Evolutionary conservation across 2,888 invertebrate species (phyloP).

Genomic region (Furcula furcula): DNA sequence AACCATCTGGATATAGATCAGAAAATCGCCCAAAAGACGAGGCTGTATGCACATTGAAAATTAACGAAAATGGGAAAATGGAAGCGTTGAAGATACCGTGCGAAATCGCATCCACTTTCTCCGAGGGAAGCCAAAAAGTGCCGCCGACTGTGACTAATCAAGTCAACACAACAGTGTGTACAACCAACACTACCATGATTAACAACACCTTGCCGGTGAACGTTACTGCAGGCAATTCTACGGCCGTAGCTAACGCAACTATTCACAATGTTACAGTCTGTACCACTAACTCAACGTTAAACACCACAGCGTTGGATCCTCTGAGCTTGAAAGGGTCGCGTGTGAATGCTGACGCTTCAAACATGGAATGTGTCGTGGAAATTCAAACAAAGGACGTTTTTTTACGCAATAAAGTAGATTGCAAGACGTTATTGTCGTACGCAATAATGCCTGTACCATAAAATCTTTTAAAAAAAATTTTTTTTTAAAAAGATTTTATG

Average conservation of each 20-base stretch:
- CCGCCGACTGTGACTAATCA: constrained; percentile 22
- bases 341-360: constrained; percentile 32
- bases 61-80: constrained; percentile 51
- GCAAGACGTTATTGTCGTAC: constrained; percentile 52
- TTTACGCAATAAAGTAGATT: constrained; percentile 52
- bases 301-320: constrained; percentile 49
- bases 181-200: constrained; percentile 44
- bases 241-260: constrained; percentile 25
- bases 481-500: too few relatives aligned
- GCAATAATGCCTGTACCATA: constrained; percentile 60
- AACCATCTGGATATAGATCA: constrained; percentile 22
- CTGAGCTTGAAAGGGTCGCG: constrained; percentile 49
- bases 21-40: constrained; percentile 37
- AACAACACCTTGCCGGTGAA: constrained; percentile 25
- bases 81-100: constrained; percentile 64
- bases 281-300: constrained; percentile 27
- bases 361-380: constrained; percentile 59
- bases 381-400: constrained; percentile 48
- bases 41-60: constrained; percentile 56
- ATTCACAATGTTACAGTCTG: constrained; percentile 42
- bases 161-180: constrained; percentile 50
- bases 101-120: constrained; percentile 72
- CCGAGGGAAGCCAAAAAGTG: constrained; percentile 47
- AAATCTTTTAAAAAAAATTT: too few relatives aligned
- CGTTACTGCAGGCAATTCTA: constrained; percentile 6